Evolutionary conservation across 2,113 vertebrate species (phyloP).

Genomic region (Heliornis fulica): DNA sequence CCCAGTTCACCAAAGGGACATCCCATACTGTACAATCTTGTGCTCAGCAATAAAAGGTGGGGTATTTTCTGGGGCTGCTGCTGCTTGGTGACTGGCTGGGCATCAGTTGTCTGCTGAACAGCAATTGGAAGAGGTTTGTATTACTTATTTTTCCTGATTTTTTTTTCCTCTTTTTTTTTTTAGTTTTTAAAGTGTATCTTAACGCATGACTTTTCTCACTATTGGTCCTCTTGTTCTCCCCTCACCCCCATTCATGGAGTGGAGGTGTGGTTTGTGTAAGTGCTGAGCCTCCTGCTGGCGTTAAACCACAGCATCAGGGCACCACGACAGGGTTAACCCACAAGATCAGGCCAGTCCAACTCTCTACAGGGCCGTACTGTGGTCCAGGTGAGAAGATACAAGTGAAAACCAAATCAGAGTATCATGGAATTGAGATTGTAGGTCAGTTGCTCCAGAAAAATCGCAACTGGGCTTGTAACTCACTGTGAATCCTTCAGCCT

Average conservation of each 20-base stretch:
- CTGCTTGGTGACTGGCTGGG: neutral
- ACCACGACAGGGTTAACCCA: neutral
- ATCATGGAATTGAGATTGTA: neutral
- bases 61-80: neutral
- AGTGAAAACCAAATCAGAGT: neutral
- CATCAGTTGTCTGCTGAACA: neutral
- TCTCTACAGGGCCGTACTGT: neutral
- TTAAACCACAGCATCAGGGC: neutral
- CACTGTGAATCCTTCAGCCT: neutral
- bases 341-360: neutral
- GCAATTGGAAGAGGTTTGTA: neutral
- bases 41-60: neutral
- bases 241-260: neutral
- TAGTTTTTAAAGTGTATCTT: neutral
- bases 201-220: neutral
- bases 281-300: neutral
- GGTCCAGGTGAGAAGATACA: neutral
- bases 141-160: neutral
- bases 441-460: neutral
- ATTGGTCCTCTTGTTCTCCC: neutral
- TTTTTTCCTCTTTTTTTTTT: neutral
- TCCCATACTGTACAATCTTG: neutral
- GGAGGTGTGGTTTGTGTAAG: too few species aligned
- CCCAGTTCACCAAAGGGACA: neutral
- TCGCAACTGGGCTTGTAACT: neutral